phyloP scores from a whole-genome alignment of 2,888 invertebrate genomes.

The Oscheius sp. region DNA sequence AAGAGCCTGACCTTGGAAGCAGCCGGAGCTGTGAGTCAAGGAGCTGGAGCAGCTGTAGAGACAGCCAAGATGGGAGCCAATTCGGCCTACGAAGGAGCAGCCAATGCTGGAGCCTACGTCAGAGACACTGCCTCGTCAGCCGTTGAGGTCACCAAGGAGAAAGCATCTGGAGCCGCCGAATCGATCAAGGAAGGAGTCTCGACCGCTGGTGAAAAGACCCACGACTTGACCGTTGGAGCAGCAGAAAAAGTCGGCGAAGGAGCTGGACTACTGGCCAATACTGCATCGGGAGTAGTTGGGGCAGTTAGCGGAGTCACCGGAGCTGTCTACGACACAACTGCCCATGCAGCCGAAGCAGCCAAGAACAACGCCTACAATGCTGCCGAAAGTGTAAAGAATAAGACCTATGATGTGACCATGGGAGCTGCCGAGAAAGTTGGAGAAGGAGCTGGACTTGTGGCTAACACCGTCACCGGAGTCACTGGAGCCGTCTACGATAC shows the following conservation, averaged over 20 bases:
- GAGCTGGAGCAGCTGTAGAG: background rate
- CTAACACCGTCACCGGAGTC: background rate
- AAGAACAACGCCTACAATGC: slow-evolving; percentile 4
- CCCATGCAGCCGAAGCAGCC: background rate
- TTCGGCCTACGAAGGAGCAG: slow-evolving; percentile 2
- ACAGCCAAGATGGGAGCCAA: background rate
- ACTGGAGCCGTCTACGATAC: slow-evolving; percentile 1
- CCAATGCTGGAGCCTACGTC: background rate
- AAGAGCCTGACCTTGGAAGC: background rate
- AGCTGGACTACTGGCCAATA: background rate
- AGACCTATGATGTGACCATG: background rate
- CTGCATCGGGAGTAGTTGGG: background rate
- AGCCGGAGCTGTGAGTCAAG: background rate
- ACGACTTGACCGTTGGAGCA: background rate
- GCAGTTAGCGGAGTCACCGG: background rate
- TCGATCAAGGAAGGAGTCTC: slow-evolving; percentile 4
- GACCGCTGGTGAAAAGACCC: background rate
- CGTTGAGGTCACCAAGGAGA: background rate
- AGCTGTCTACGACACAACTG: background rate
- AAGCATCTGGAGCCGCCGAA: slow-evolving; percentile 11
- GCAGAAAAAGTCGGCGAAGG: background rate
- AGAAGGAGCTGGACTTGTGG: background rate
- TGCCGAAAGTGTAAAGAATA: background rate
- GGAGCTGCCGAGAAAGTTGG: background rate
- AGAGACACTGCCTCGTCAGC: background rate